These are phyloP conservation scores for Galaxias olidus DNA, from an alignment of 2,797 vertebrate species.

Conservation along the genomic window DNA sequence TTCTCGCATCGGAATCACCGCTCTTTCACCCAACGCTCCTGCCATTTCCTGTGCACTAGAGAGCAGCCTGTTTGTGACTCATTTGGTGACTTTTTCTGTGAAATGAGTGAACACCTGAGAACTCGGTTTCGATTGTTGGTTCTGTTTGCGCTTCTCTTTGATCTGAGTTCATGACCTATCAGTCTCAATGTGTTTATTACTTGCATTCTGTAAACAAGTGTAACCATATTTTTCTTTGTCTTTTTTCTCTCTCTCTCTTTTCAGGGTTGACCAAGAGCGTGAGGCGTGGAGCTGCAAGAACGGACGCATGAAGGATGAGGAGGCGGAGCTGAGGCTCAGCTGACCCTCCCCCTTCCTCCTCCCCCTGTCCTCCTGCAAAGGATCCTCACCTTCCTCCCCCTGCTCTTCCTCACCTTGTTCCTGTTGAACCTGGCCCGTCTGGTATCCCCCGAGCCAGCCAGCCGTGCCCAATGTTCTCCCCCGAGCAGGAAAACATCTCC, in stretches of 20 bases:
- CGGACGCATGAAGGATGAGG: slow-evolving; percentile 74
- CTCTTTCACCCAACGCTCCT: slow-evolving; percentile 10
- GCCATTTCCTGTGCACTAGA: slow-evolving; percentile 35
- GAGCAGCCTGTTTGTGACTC: too few relatives aligned
- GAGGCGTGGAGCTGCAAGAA: slow-evolving; percentile 37
- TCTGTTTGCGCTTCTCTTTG: too few relatives aligned
- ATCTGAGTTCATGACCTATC: background rate
- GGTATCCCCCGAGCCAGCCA: slow-evolving; percentile 49
- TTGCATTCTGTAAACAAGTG: background rate
- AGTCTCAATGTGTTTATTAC: background rate
- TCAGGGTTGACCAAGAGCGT: slow-evolving; percentile 49
- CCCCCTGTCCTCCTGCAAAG: slow-evolving; percentile 37
- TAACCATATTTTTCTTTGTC: background rate
- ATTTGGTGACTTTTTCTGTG: too few relatives aligned
- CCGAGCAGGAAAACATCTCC: slow-evolving; percentile 99
- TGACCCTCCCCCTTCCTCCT: slow-evolving; percentile 62
- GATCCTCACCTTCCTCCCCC: slow-evolving; percentile 44
- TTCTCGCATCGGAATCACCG: background rate
- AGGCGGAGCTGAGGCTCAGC: slow-evolving; percentile 76
- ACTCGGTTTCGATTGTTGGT: too few relatives aligned
- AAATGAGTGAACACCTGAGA: too few relatives aligned
- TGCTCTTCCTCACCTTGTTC: slow-evolving; percentile 39
- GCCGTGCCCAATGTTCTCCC: slow-evolving; percentile 92
- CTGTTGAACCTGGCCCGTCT: slow-evolving; percentile 34
- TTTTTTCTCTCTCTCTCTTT: slow-evolving; percentile 30